Percentiles rank a stretch among this genome's conserved stretches.
phyloP scores from a whole-genome alignment of 2,113 vertebrate species.

The Cavia porcellus region DNA sequence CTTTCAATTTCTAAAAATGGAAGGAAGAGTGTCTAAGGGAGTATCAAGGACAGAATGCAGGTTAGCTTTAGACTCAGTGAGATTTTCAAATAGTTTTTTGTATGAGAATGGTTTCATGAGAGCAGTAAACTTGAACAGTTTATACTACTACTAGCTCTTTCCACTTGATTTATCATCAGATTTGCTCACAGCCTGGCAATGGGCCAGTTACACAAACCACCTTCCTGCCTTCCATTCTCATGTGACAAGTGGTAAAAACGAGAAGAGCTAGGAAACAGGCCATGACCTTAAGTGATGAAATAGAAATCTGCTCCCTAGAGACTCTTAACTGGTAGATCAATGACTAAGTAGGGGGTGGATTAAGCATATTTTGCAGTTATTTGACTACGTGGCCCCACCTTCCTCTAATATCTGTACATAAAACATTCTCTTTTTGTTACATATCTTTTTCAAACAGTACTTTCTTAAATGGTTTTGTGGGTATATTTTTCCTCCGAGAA shows the following conservation, averaged over 20 bases:
- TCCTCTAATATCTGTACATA: slow-evolving; percentile 10
- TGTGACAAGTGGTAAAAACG: slow-evolving; percentile 56
- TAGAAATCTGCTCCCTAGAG: slow-evolving; percentile 57
- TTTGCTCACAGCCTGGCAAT: slow-evolving; percentile 59
- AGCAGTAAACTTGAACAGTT: slow-evolving; percentile 25
- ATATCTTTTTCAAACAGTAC: slow-evolving; percentile 17
- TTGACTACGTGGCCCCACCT: slow-evolving; percentile 1
- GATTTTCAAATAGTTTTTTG: slow-evolving; percentile 57
- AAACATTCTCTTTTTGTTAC: not conserved
- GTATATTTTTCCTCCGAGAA: slow-evolving; percentile 47
- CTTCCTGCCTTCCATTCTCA: slow-evolving; percentile 44
- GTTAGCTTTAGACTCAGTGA: slow-evolving; percentile 41
- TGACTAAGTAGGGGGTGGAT: slow-evolving; percentile 11
- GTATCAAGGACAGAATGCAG: slow-evolving; percentile 15
- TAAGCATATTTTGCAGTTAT: slow-evolving; percentile 48
- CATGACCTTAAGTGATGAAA: slow-evolving; percentile 53
- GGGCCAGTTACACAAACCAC: slow-evolving; percentile 37
- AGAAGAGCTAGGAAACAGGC: slow-evolving; percentile 54
- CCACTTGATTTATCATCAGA: slow-evolving; percentile 53
- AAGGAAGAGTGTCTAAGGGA: slow-evolving; percentile 11
- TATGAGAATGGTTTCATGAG: not conserved
- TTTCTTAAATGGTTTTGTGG: slow-evolving; percentile 2
- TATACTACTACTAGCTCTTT: not conserved
- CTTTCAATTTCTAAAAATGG: slow-evolving; percentile 53
- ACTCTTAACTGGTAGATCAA: slow-evolving; percentile 48